Evolutionary conservation across 2,797 vertebrate genomes (phyloP).

Genomic region (Cheracebus regulus): DNA sequence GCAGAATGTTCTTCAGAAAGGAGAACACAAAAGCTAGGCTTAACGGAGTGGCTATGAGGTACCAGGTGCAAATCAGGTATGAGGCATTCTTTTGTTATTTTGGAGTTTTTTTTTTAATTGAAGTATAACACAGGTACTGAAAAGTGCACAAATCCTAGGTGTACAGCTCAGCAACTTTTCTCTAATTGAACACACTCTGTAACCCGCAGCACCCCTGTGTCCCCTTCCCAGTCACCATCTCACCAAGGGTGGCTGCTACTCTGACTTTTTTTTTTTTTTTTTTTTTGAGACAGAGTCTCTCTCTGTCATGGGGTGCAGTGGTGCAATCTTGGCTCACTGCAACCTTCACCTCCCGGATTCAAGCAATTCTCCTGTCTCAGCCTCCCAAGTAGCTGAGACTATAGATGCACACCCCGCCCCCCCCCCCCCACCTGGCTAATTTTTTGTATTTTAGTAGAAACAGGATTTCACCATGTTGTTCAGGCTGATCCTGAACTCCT

Average conservation of each 20-base stretch:
- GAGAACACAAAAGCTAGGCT: background rate
- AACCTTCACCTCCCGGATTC: no score
- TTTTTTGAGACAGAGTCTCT: no score
- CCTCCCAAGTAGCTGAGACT: no score
- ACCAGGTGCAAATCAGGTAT: background rate
- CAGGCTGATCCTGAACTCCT: no score
- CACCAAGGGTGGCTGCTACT: background rate
- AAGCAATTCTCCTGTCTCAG: no score
- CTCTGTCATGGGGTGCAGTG: no score
- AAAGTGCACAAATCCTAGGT: background rate
- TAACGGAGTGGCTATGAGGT: background rate
- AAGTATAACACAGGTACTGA: background rate
- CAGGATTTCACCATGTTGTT: no score
- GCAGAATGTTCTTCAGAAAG: background rate
- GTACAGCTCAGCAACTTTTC: background rate
- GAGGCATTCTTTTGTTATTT: background rate
- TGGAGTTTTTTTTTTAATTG: background rate
- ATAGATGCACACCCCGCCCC: no score
- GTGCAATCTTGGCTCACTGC: no score
- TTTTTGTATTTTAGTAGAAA: no score
- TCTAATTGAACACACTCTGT: background rate
- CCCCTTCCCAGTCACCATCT: background rate
- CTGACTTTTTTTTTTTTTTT: no score
- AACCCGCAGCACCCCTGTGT: accelerated
- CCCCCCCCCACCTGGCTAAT: no score